Conservation (phyloP, 2,888 invertebrate species). For the Tetanocera ferruginea region DNA sequence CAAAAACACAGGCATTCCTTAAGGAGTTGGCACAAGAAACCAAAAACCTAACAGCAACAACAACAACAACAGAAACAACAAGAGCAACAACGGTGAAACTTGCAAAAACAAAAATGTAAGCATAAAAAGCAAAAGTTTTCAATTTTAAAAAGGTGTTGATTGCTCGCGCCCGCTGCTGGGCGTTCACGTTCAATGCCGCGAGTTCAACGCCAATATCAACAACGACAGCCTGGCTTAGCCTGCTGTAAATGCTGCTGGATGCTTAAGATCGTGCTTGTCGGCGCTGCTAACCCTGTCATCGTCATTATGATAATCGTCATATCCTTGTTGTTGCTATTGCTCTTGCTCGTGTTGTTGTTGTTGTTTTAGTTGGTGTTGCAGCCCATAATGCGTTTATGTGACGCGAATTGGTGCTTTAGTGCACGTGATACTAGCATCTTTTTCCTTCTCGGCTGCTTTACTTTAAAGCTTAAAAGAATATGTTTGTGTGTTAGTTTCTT, state of each 20-base stretch:
- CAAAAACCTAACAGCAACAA: neutral
- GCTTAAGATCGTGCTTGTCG: too few relatives aligned
- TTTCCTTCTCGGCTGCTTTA: too few relatives aligned
- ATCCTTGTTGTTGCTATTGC: neutral
- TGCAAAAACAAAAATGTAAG: neutral
- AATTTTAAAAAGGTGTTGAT: constrained; percentile 23
- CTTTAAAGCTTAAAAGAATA: too few relatives aligned
- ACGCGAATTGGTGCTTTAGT: constrained; percentile 11
- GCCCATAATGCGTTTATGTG: neutral
- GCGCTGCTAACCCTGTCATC: too few relatives aligned
- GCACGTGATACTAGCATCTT: neutral
- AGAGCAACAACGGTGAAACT: neutral
- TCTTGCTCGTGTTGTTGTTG: neutral
- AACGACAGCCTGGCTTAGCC: too few relatives aligned
- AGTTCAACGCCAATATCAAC: too few relatives aligned
- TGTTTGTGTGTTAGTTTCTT: too few relatives aligned
- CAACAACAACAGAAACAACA: neutral
- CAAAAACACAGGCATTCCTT: too few relatives aligned
- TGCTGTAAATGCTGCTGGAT: too few relatives aligned
- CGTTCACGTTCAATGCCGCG: neutral
- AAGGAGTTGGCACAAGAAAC: neutral
- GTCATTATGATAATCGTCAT: too few relatives aligned
- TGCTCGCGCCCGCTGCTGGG: neutral
- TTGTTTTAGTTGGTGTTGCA: too few relatives aligned
- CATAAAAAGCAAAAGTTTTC: neutral